Percentiles rank a stretch among this genome's conserved stretches.
These are phyloP conservation scores for Acrocyrtus sp. DNA, from an alignment of 2,888 invertebrate genomes.

Conservation along the genomic window DNA sequence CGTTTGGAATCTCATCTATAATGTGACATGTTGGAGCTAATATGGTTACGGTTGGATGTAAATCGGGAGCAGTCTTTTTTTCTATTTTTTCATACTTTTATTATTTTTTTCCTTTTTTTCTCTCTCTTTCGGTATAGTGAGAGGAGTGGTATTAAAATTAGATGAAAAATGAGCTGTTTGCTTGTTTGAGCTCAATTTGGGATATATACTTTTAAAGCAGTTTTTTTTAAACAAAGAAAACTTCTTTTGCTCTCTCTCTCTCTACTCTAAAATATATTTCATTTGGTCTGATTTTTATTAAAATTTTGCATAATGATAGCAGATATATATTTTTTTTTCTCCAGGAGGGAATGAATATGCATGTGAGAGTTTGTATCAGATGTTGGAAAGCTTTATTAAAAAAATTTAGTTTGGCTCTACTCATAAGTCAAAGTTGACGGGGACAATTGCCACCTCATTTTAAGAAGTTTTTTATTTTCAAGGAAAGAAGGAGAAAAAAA, in stretches of 20 bases:
- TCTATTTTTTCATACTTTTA: constrained; percentile 44
- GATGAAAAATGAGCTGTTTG: constrained; percentile 63
- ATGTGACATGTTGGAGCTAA: constrained; percentile 63
- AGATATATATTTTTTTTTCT: constrained; percentile 34
- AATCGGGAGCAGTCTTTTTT: neutral
- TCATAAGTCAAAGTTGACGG: constrained; percentile 26
- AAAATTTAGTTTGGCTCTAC: constrained; percentile 31
- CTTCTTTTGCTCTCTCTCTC: constrained; percentile 10
- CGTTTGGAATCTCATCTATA: constrained; percentile 64
- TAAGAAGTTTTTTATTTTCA: no score
- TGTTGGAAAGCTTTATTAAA: constrained; percentile 42
- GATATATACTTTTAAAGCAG: constrained; percentile 12
- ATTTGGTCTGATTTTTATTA: constrained; percentile 47
- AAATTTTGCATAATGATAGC: constrained; percentile 48
- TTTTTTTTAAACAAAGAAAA: neutral
- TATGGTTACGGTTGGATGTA: constrained; percentile 20
- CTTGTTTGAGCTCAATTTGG: constrained; percentile 21
- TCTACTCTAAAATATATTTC: constrained; percentile 24
- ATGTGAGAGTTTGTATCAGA: constrained; percentile 41
- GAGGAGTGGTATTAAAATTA: constrained; percentile 61
- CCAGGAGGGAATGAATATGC: constrained; percentile 40
- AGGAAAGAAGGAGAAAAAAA: no score
- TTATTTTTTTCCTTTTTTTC: constrained; percentile 45
- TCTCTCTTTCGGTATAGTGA: constrained; percentile 40
- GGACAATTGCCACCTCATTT: neutral